Base-by-base conservation (phyloP, 2,888 invertebrate species). In the Sphaerophoria taeniata region DNA sequence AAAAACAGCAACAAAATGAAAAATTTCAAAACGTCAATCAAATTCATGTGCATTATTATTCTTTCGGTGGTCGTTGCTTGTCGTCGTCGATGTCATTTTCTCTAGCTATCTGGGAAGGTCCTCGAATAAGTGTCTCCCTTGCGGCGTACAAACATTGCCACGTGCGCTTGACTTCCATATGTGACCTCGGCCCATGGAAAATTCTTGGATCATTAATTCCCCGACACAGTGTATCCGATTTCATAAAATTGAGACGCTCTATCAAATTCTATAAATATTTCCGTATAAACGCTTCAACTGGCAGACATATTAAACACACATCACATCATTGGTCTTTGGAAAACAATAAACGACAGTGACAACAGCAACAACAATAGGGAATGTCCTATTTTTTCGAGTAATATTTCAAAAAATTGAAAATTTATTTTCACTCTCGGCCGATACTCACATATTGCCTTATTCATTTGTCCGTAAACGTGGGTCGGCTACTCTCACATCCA, bases 231-330 rank as follows among this genome's bases (percentile, higher is more conserved):
- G 80, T 85, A 85, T 85, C 85, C 80, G 85, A 85, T 85, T 85
- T 80, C 85, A 85, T 85, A 85, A 85, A 85, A 85, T 80, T 73
- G 80, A 85, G 80, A 76, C 76, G 80, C 85, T 85, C 72, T 69
- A 85, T 85, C 85, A 85, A 85, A 85, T 85, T 85, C 85, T 85
- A 85, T 85, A 85, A 85, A 85, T 85, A 85, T 85, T 85, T 85
- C 85, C 80, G 85, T 85, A 24, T 24, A 85, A 85, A 80, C 47
- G 80, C 71, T 76, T 76, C 74, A 39, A 71, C 74, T 79, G 71
- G 36, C 60, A 75, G 75, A 80, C 69, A 81, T 67, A 24, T 24
- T 63, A 85, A 80, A 83, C 47, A 72, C 61, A 84, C 53, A 75
- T 14, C 14, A 51, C 45, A 53, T 65, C 70, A 65, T 73, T 34